phyloP scores from a whole-genome alignment of 2,113 vertebrate genomes.

The Grus americana region DNA sequence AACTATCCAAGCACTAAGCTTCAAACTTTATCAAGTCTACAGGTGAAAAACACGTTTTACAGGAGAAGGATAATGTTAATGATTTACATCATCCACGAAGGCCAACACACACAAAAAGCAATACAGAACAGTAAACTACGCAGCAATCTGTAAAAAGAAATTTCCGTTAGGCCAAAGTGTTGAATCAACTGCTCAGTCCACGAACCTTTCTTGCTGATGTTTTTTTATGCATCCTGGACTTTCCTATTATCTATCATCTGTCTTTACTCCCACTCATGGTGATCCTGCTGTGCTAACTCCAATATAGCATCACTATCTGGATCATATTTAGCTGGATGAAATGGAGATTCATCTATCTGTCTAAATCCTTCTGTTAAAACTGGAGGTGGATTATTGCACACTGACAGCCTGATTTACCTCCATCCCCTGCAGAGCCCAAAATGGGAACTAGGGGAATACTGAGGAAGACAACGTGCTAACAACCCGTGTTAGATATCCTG shows the following conservation, averaged over 20 bases:
- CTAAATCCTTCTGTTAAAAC: neutral
- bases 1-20: neutral
- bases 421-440: neutral
- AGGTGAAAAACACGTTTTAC: neutral
- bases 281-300: neutral
- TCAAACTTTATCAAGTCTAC: neutral
- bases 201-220: neutral
- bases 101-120: neutral
- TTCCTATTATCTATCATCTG: neutral
- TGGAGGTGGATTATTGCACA: neutral
- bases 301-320: neutral
- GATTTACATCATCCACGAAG: conserved; percentile 29
- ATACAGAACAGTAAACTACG: conserved; percentile 39
- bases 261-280: neutral
- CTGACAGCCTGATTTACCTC: conserved; percentile 30
- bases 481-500: neutral
- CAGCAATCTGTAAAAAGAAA: neutral
- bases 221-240: neutral
- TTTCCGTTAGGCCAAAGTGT: neutral
- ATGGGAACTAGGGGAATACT: neutral
- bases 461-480: neutral
- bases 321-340: neutral
- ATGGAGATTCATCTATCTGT: neutral
- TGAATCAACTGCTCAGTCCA: neutral
- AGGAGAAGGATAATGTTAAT: neutral